Base-by-base conservation (phyloP, 2,888 invertebrate genomes). In the Cryptocephalus moraei region DNA sequence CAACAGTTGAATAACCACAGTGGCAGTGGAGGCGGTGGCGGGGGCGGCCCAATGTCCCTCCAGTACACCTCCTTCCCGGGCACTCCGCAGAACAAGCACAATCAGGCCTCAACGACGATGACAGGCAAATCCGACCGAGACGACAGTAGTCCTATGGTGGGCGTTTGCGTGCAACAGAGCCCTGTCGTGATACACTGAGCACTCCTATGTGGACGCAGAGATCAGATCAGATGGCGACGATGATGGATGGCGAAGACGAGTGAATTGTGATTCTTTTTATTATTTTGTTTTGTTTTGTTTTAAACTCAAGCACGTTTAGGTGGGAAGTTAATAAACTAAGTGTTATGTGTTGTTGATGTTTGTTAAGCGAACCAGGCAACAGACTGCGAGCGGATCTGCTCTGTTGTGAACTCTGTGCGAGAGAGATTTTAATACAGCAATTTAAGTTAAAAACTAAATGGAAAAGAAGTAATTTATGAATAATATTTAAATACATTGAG, bases 121-220 rank as follows among this genome's bases (percentile, higher is more conserved):
- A 2, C n/a, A 6, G 12, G 36, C 51, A 49, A 41, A 51, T 43
- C 38, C 41, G 64, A 60, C 59, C 55, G 62, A 60, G 83, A 84
- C 59, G 84, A 84, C 65, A 6, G 22, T 4, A 84, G 85, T 63
- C 86, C 87, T 58, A 86, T 91, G 87, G 84, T 91, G 64, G 88
- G 85, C 56, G 90, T 90, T 61, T 90, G 91, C 74, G 84, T 90
- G 68, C 88, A 89, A 73, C 91, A 91, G 76, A 89, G 88, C 76
- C 91, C 92, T 63, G 91, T 92, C 66, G 91, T 88, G 71, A 92
- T 91, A 71, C 92, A 92, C 74, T 84, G 73, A 75, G 12, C n/a
- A 36, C 11, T 36, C n/a, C 36, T 36, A 36, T 36, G 36, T 6
- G 22, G 22, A 22, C 22, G 22, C 22, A 22, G 22, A 22, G 22